Conservation (phyloP, 2,888 invertebrate species). For the Crioceris asparagi region DNA sequence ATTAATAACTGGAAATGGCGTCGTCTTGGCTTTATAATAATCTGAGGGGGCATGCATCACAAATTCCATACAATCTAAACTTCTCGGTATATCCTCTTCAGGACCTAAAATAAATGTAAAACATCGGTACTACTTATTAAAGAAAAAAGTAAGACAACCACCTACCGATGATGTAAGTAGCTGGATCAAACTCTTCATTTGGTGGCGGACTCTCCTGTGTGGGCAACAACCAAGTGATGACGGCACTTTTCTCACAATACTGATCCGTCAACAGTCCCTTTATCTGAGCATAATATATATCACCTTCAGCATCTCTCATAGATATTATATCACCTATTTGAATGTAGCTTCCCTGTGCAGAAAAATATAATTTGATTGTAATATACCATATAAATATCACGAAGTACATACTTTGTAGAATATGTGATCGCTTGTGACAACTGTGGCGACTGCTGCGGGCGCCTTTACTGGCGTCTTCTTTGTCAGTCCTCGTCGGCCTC, state of each 20-base stretch:
- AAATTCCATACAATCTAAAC: slow-evolving; percentile 79
- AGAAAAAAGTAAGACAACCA: background rate
- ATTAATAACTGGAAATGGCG: slow-evolving; percentile 59
- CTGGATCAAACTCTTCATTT: slow-evolving; percentile 71
- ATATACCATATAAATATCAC: background rate
- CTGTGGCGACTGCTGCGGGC: slow-evolving; percentile 68
- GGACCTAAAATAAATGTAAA: slow-evolving; percentile 48
- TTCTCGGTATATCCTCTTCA: slow-evolving; percentile 80
- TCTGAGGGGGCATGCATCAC: slow-evolving; percentile 90
- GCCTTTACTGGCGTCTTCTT: slow-evolving; percentile 73
- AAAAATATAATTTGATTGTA: slow-evolving; percentile 7
- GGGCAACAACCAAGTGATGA: slow-evolving; percentile 84
- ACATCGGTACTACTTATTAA: background rate
- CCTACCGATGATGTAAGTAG: slow-evolving; percentile 77
- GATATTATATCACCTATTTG: slow-evolving; percentile 89
- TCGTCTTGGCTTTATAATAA: slow-evolving; percentile 67
- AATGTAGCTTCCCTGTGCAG: slow-evolving; percentile 58
- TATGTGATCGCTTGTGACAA: slow-evolving; percentile 67
- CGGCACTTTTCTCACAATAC: slow-evolving; percentile 88
- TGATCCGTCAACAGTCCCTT: slow-evolving; percentile 83
- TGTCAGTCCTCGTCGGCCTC: slow-evolving; percentile 66
- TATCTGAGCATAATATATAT: slow-evolving; percentile 81
- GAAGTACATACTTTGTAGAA: slow-evolving; percentile 52
- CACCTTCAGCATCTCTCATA: slow-evolving; percentile 63
- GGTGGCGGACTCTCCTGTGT: slow-evolving; percentile 71